A percentile compares a stretch with the other conserved stretches of the same genome.
These are phyloP conservation scores for Rhinogobio ventralis DNA, from an alignment of 2,797 vertebrate genomes.

Conservation along the genomic window DNA sequence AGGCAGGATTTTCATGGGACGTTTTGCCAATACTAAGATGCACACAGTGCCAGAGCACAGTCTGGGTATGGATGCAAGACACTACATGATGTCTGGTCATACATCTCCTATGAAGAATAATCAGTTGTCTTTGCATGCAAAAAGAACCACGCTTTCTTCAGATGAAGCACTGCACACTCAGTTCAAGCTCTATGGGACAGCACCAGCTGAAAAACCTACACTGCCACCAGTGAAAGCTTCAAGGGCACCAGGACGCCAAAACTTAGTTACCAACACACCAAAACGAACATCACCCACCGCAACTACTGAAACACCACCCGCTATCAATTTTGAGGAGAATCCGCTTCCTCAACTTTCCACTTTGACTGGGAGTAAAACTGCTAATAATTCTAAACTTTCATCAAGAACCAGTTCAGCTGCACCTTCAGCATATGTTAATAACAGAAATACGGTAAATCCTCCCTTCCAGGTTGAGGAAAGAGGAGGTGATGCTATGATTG, in stretches of 20 bases:
- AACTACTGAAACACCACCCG: neutral
- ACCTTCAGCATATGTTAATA: neutral
- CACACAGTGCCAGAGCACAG: neutral
- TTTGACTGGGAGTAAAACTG: neutral
- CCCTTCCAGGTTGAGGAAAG: constrained; percentile 12
- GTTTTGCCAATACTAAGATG: neutral
- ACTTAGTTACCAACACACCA: neutral
- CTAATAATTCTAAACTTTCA: constrained; percentile 2
- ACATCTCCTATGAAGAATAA: neutral
- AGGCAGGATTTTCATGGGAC: constrained; percentile 12
- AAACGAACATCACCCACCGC: neutral
- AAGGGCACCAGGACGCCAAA: neutral
- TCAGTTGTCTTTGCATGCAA: neutral
- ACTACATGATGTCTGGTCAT: neutral
- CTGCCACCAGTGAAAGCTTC: neutral
- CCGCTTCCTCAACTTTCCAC: neutral
- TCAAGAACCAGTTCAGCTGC: neutral
- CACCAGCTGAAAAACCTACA: neutral
- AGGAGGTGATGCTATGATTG: constrained; percentile 38
- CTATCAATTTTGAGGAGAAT: neutral
- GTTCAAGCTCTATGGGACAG: neutral
- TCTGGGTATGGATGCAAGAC: neutral
- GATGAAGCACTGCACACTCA: neutral
- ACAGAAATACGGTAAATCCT: neutral
- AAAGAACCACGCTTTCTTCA: constrained; percentile 5